Base-by-base conservation (phyloP, 2,113 vertebrate genomes). In the Lanius ludovicianus region DNA sequence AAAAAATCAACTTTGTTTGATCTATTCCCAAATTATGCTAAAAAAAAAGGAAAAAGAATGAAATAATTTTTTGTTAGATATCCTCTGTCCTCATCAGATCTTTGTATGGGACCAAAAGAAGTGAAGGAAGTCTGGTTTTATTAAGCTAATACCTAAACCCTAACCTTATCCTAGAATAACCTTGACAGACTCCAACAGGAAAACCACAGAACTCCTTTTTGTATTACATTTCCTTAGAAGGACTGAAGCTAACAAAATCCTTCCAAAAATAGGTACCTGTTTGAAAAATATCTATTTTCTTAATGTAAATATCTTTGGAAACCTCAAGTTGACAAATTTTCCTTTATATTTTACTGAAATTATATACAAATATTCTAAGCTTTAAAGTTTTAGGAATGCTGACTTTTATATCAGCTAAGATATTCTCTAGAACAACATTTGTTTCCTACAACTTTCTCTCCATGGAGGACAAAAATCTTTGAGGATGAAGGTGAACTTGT, bases 401-500 rank as follows among this genome's bases (percentile, higher is more conserved):
- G 56, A 78, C 35, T 84, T 67, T 74, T 30, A 3, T 8, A 44
- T 35, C 64, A 71, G 49, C 23, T 64, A 82, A 71, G 52, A 84
- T 25, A 15, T 44, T 59, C 33, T 67, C 64, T 85, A 68, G 28
- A 55, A 70, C 69, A 31, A 44, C 8, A 49, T 68, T 75, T 90
- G 44, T 63, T 64, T 79, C 57, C 37, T 69, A 49, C 37, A 62
- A 22, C 16, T 56, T 30, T 50, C 63, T 57, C 79, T 67, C 80
- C 69, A 85, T 28, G 52, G 65, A 82, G 52, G 77, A 75, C 22
- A 93, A 82, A 75, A 85, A 46, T 31, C 24, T 84, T 52, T 87
- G 56, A 84, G 33, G 37, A 91, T 68, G 44, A 91, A 87, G 70
- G 84, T 28, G 41, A 96, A 91, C 25, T 14, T 60, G 11, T 56